A percentile compares a stretch with the other conserved stretches of the same genome.
These are phyloP conservation scores for Phengaris arion DNA, from an alignment of 2,888 invertebrate genomes.

Conservation along the genomic window DNA sequence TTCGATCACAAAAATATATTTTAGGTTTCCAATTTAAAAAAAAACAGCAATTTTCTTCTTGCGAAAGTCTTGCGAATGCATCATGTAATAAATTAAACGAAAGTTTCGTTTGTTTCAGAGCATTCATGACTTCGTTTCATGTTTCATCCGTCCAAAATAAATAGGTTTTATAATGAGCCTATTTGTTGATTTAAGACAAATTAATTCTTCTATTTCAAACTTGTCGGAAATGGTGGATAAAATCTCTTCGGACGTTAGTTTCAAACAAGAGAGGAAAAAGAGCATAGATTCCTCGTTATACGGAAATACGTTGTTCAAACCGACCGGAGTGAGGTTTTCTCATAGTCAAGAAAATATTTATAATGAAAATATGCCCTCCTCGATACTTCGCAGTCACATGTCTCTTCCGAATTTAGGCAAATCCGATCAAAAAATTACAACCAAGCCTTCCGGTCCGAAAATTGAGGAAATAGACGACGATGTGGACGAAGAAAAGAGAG, in stretches of 20 bases:
- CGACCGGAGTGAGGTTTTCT: constrained; percentile 70
- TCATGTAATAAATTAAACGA: constrained; percentile 10
- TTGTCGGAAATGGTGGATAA: constrained; percentile 75
- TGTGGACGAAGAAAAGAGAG: constrained; percentile 48
- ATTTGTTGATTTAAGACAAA: constrained; percentile 73
- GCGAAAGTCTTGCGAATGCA: background rate
- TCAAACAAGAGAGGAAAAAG: constrained; percentile 50
- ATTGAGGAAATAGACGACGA: constrained; percentile 68
- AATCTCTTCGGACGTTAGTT: constrained; percentile 60
- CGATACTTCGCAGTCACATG: constrained; percentile 70
- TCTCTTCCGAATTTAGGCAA: constrained; percentile 73
- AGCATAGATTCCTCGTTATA: constrained; percentile 55
- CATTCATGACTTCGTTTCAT: constrained; percentile 5
- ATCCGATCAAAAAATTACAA: constrained; percentile 54
- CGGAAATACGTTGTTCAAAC: constrained; percentile 64
- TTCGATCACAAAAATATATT: constrained; percentile 1
- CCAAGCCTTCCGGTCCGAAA: constrained; percentile 52
- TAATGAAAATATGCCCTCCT: constrained; percentile 64
- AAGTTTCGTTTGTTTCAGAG: constrained; percentile 36
- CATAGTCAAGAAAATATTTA: constrained; percentile 72
- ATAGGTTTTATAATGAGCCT: constrained; percentile 61
- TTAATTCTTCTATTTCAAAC: constrained; percentile 72
- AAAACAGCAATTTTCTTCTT: too few species aligned
- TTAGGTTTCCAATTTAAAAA: background rate
- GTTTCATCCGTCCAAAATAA: constrained; percentile 23